Evolutionary conservation across 2,113 vertebrate species (phyloP), one percentile per base, ranked within the genome.

Genomic region (Columba livia): DNA sequence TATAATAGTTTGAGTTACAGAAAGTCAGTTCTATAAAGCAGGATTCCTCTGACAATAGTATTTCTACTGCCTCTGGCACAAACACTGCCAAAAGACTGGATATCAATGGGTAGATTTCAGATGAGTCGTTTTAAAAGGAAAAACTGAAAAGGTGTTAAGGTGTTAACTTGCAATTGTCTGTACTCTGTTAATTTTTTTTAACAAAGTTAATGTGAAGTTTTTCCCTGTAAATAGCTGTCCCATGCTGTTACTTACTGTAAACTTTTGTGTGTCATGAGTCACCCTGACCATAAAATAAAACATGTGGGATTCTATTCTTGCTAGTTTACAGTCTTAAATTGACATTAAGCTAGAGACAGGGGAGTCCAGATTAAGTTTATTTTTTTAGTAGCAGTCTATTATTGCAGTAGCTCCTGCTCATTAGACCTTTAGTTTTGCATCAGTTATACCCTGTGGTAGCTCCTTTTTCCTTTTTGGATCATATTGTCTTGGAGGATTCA

Each of bases 1-100:
- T 94, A 86, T 81, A 94, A 94, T 94, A 94, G 64, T 92, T 88
- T 36, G 88, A 92, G 88, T 90, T 94, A 79, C 6, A 81, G 92
- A 92, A 97, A 92, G 67, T 96, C 75, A 71, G 67, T 84, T 90
- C 69, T 90, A 0, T 60, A 69, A 79, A 82, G 79, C 15, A 5
- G 58, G 50, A 89, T 87, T 96, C 88, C 93, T 97, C 61, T 94
- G 88, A 92, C 83, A 96, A 67, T 81, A 86, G 60, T 80, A 64
- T 78, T 96, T 92, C 83, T 62, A 51, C 31, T 74, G 88, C 90
- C 72, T 94, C 83, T 95, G 88, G 88, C 88, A 89, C 79, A 92
- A 94, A 86, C 90, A 26, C 72, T 93, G 69, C 56, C 60, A 29
- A 34, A 95, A 90, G 85, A 64, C 60, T 89, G 79, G 38, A 6